Base-by-base conservation (phyloP, 2,888 invertebrate genomes). In the Sinelater perroti region DNA sequence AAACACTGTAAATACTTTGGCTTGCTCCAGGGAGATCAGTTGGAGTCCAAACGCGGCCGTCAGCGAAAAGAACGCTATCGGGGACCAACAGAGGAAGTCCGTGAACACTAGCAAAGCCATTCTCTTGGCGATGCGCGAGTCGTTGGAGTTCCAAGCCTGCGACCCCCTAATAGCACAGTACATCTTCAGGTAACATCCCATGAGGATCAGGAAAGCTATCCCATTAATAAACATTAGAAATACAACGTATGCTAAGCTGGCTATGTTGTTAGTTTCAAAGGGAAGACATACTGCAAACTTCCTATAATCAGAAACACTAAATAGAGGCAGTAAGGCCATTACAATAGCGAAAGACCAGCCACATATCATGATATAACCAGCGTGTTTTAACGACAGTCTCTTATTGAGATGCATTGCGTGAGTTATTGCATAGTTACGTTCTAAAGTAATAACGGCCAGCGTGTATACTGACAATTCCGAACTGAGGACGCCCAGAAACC, bases 401-500 rank as follows among this genome's bases (percentile, higher is more conserved):
- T 96, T 96, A 79, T 97, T 97, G 56, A 97, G 84, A 78, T 97
- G 96, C 90, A 97, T 96, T 55, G 97, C 97, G 80, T 97, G 95
- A 1, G 96, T 97, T 75, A 97, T 97, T 67, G 97, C 97, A 80
- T 97, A 97, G 80, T 95, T 95, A 17, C 97, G 83, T 79, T 97
- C 97, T 69, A 97, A 80, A 0, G 97, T 97, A 70, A 98, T 98
- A 51, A 98, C 94, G 1, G 97, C 95, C 70, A 98, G 81, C 2
- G 97, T 97, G 81, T 91, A 97, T 31, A 98, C 97, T 26, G 95
- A 94, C 56, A 98, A 81, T 79, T 97, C 97, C 1, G 95, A 93
- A 64, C 94, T 94, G 14, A 97, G 83, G 21, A 97, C 96, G 3
- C 95, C 96, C 38, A 98, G 83, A 76, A 97, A 97, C 18, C 98